A percentile compares a stretch with the other conserved stretches of the same genome.
These are phyloP conservation scores for Hybos culiciformis DNA, from an alignment of 2,888 invertebrate genomes.

Conservation along the genomic window DNA sequence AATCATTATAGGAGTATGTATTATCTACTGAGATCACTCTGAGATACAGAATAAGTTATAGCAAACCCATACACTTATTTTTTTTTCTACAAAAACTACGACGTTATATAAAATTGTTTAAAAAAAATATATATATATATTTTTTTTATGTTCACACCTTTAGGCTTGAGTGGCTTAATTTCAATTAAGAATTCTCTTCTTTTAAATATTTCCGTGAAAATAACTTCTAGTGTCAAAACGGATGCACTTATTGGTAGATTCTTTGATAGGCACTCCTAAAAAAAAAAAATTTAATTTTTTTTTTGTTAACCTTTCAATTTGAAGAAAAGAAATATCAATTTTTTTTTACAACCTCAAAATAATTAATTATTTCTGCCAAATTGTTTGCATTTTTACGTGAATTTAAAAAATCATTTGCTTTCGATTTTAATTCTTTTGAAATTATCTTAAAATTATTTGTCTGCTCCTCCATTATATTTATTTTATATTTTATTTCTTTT, in stretches of 20 bases:
- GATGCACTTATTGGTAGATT: conserved; percentile 39
- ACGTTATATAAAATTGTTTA: background rate
- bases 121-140: background rate
- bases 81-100: background rate
- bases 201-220: conserved; percentile 54
- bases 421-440: conserved; percentile 49
- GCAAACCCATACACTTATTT: too few relatives aligned
- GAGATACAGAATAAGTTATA: too few relatives aligned
- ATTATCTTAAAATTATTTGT: conserved; percentile 38
- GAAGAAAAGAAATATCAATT: conserved; percentile 23
- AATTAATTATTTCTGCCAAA: conserved; percentile 50
- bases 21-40: background rate
- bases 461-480: background rate
- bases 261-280: conserved; percentile 21
- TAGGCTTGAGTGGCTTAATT: conserved; percentile 43
- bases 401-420: conserved; percentile 57
- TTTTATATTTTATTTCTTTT: background rate
- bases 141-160: conserved; percentile 29
- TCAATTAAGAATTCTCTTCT: conserved; percentile 51
- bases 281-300: conserved; percentile 8
- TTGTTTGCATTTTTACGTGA: conserved; percentile 50
- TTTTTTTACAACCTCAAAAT: conserved; percentile 64
- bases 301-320: conserved; percentile 4
- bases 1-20: background rate
- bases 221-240: conserved; percentile 54